Conservation (phyloP, 2,888 invertebrate genomes). For the Tenthredo scrophulariae region DNA sequence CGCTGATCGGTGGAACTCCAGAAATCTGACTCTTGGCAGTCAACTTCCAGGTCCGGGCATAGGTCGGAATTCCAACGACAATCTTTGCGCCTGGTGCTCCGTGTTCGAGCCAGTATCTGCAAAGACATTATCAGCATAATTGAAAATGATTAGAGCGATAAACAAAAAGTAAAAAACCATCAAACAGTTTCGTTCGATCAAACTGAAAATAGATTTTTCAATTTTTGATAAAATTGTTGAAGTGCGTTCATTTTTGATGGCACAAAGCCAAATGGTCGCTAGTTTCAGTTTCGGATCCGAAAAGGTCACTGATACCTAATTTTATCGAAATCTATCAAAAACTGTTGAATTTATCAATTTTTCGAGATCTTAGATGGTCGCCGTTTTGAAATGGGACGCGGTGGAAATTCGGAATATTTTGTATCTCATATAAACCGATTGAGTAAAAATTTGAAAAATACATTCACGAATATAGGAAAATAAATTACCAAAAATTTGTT, state of each 20-base stretch:
- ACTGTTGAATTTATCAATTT: not conserved
- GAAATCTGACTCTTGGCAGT: slow-evolving; percentile 87
- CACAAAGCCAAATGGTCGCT: not conserved
- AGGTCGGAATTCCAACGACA: slow-evolving; percentile 86
- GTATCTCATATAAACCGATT: not conserved
- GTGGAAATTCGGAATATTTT: not conserved
- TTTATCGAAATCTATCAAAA: not conserved
- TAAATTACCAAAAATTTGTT: not conserved
- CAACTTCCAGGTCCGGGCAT: slow-evolving; percentile 89
- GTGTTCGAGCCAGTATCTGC: slow-evolving; percentile 80
- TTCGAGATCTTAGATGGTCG: not conserved
- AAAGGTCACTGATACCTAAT: too few species aligned
- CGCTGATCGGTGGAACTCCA: slow-evolving; percentile 87
- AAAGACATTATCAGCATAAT: not conserved
- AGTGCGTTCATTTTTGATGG: not conserved
- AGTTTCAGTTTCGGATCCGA: too few species aligned
- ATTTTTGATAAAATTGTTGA: not conserved
- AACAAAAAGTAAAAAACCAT: not conserved
- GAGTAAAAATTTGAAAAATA: not conserved
- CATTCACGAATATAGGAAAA: not conserved
- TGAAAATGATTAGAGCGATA: not conserved
- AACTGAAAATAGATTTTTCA: not conserved
- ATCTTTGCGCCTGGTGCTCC: slow-evolving; percentile 86
- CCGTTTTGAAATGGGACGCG: not conserved
- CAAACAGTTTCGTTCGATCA: not conserved